A percentile compares a stretch with the other conserved stretches of the same genome.
phyloP scores from a whole-genome alignment of 2,113 vertebrate species.

The Sterna hirundo region DNA sequence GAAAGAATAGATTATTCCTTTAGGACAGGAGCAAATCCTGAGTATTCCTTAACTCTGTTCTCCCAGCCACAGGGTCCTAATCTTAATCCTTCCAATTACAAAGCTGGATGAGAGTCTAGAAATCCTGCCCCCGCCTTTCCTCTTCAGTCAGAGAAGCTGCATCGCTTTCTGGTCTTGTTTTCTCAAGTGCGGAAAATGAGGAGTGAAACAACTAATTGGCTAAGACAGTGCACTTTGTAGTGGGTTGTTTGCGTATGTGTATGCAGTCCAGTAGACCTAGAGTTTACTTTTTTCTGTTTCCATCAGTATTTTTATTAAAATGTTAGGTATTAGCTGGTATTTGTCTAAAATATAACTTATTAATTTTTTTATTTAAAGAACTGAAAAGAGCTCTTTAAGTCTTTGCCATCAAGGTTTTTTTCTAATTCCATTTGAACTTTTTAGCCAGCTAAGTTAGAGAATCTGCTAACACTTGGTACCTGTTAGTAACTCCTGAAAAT shows the following conservation, averaged over 20 bases:
- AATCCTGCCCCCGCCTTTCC: background rate
- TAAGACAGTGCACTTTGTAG: background rate
- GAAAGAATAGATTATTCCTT: background rate
- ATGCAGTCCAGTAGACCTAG: background rate
- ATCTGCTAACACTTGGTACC: background rate
- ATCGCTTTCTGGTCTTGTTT: background rate
- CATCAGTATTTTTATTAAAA: background rate
- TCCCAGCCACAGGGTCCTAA: background rate
- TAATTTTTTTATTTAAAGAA: background rate
- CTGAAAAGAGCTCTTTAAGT: background rate
- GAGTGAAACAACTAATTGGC: background rate
- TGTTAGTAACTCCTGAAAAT: background rate
- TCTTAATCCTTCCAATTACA: background rate
- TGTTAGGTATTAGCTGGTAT: background rate
- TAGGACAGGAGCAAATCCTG: background rate
- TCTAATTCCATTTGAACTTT: background rate
- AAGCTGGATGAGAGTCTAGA: background rate
- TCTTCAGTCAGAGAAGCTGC: background rate
- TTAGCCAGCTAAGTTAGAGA: background rate
- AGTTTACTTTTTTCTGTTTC: background rate
- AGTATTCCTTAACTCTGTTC: background rate
- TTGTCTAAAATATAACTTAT: background rate
- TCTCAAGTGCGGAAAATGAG: background rate
- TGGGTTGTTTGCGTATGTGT: background rate
- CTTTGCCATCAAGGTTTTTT: background rate